Evolutionary conservation across 2,113 vertebrate genomes (phyloP).

Genomic region (Silurus meridionalis): DNA sequence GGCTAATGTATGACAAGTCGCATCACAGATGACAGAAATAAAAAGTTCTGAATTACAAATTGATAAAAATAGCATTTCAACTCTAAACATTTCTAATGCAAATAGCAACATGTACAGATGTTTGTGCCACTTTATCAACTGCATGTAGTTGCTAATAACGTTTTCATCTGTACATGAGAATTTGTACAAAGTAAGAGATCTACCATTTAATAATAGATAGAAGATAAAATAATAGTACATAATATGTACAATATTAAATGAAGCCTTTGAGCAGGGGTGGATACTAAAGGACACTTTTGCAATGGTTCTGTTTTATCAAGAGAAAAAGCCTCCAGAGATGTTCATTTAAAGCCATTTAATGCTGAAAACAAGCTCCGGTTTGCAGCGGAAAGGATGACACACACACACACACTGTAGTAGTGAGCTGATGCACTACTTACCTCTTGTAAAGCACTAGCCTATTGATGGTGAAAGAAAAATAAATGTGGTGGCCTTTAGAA

Average conservation of each 20-base stretch:
- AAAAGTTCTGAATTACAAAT: slow-evolving; percentile 65
- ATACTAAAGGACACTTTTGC: slow-evolving; percentile 90
- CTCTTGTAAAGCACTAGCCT: slow-evolving; percentile 17
- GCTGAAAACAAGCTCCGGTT: slow-evolving; percentile 69
- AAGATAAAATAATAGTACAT: slow-evolving; percentile 95
- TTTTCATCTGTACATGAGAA: slow-evolving; percentile 91
- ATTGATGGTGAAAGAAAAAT: background rate
- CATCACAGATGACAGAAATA: slow-evolving; percentile 65
- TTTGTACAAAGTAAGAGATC: slow-evolving; percentile 99
- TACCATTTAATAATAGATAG: slow-evolving; percentile 96
- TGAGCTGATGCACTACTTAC: slow-evolving; percentile 22
- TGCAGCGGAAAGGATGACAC: slow-evolving; percentile 15
- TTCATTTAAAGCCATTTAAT: slow-evolving; percentile 75
- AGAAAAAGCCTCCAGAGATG: slow-evolving; percentile 69
- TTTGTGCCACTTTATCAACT: slow-evolving; percentile 66
- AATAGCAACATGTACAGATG: slow-evolving; percentile 64
- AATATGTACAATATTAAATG: slow-evolving; percentile 96
- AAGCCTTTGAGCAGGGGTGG: slow-evolving; percentile 83
- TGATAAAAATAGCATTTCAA: slow-evolving; percentile 62
- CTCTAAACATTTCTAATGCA: slow-evolving; percentile 64
- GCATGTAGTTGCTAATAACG: slow-evolving; percentile 69
- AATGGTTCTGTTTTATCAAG: slow-evolving; percentile 69
- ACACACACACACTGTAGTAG: slow-evolving; percentile 13
- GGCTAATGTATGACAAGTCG: slow-evolving; percentile 67
- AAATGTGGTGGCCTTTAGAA: slow-evolving; percentile 17